A percentile compares a stretch with the other conserved stretches of the same genome.
Conservation (phyloP, 2,888 invertebrate species). For the Scaptomyza parva region DNA sequence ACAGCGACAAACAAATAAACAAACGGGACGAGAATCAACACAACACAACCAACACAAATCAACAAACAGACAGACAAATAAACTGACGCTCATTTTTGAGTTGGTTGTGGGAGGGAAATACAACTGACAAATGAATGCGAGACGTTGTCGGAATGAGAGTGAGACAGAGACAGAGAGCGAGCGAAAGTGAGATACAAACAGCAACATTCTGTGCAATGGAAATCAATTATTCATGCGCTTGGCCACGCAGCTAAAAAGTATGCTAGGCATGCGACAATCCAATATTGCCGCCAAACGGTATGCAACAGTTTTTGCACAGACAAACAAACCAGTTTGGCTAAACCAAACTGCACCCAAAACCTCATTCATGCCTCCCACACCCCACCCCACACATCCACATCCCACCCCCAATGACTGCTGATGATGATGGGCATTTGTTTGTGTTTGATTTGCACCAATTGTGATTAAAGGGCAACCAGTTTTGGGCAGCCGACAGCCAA, state of each 20-base stretch:
- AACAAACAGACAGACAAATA: conserved; percentile 57
- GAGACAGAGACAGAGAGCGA: conserved; percentile 8
- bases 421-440: conserved; percentile 69
- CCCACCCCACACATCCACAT: background rate
- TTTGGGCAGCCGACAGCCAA: conserved; percentile 20
- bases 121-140: conserved; percentile 70
- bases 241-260: conserved; percentile 71
- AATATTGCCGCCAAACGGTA: conserved; percentile 43
- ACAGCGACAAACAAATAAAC: conserved; percentile 67
- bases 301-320: conserved; percentile 69
- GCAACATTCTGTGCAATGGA: conserved; percentile 67
- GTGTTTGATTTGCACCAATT: conserved; percentile 74
- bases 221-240: conserved; percentile 81
- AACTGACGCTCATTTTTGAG: conserved; percentile 55
- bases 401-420: background rate
- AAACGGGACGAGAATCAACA: conserved; percentile 41
- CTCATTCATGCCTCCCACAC: conserved; percentile 2
- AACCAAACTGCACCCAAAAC: conserved; percentile 13
- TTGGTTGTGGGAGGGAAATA: conserved; percentile 9
- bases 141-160: conserved; percentile 21
- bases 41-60: conserved; percentile 28
- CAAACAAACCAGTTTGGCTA: conserved; percentile 20
- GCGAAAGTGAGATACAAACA: conserved; percentile 8
- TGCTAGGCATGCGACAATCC: conserved; percentile 59
- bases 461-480: conserved; percentile 70